Base-by-base conservation (phyloP, 2,888 invertebrate genomes). In the Chaetoderma sp. region DNA sequence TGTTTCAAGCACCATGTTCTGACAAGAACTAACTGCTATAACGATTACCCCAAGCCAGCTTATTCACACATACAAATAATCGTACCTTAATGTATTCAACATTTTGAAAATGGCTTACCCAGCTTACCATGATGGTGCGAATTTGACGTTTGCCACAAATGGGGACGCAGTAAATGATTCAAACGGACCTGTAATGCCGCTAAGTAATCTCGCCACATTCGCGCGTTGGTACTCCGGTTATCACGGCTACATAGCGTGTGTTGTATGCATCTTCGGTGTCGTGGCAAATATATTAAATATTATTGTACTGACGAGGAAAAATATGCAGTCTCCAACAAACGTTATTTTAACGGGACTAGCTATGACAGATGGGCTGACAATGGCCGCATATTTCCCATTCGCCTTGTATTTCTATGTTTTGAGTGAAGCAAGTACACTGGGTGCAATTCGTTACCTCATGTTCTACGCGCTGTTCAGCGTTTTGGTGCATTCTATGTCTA, bases 391-490 rank as follows among this genome's bases (percentile, higher is more conserved):
- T 86, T 93, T 97, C 73, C 96, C 96, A 0, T 96, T 93, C 85
- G 92, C 93, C 0, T 90, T 93, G 58, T 93, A 94, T 83, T 91
- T 83, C 69, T 86, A 84, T 67, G 72, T 77, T 4, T 74, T 83
- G 23, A 70, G 81, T 55, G 83, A 81, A 1, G 58, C 65, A 5
- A 70, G 71, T 0, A 82, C 81, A 25, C 79, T 82, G 60, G 72
- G 70, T 13, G 65, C 70, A 23, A 86, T 86, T 4, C 73, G 80
- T 25, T 88, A 86, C 70, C 81, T 86, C 49, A 79, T 87, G 72
- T 93, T 95, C 79, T 96, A 96, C 86, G 94, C 94, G 39, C 92
- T 94, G 79, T 94, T 95, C 85, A 92, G 93, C 42, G 95, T 96
- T 86, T 90, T 93, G 55, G 90, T 93, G 67, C 94, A 95, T 86